Base-by-base conservation (phyloP, 2,113 vertebrate species). In the Redunca redunca region DNA sequence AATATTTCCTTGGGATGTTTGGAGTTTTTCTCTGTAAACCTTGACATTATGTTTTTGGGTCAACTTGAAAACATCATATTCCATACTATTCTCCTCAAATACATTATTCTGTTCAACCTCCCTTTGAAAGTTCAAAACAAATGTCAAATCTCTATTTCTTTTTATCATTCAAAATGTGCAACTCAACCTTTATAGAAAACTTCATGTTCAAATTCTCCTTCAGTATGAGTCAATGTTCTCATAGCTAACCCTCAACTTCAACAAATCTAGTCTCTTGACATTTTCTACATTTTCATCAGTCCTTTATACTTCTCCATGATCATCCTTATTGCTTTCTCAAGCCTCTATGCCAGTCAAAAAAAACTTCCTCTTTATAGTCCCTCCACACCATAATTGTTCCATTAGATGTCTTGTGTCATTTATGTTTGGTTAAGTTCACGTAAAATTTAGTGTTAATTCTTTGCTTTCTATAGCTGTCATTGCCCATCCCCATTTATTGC, bases 71-170 rank as follows among this genome's bases (percentile, higher is more conserved):
- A 88, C 8, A 92, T 40, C 21, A 36, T 89, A 64, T 58, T 94
- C 48, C 23, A 96, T 93, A 96, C 64, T 88, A 1, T 96, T 90
- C 78, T 93, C 48, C 67, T 86, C 12, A 57, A 96, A 94, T 90
- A 86, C 30, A n/a, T 85, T 90, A n/a, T 96, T 94, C 96, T 97
- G 46, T 94, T 43, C 88, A 97, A 55, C 8, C 26, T 96, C 9
- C 25, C 78, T 67, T 82, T 91, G 67, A 94, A 97, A 95, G 85
- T 95, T 96, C 90, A 80, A 57, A 97, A 93, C n/a, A 97, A 97
- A 95, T 93, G 67, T 89, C 33, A 91, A 13, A 81, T 92, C 48
- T 96, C 48, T 92, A 2, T 71, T 84, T 60, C 62, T 94, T 93
- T 94, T 94, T 97, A 88, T 89, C 78, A 94, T 97, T 95, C 82